Conservation (phyloP, 2,113 vertebrate genomes). For the Cromileptes altivelis region DNA sequence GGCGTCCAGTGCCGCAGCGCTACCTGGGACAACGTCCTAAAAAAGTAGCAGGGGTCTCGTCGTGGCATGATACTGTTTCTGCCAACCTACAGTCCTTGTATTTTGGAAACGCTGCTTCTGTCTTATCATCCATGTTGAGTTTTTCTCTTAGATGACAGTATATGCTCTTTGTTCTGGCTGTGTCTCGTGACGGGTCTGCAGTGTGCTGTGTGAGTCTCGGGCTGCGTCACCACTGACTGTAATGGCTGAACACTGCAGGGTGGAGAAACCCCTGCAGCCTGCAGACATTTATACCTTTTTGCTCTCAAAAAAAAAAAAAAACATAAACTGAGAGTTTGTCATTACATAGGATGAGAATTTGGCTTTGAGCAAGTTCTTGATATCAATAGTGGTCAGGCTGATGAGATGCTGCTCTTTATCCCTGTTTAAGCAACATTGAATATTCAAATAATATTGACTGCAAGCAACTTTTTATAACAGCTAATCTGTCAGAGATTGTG, state of each 20-base stretch:
- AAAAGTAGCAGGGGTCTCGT: background rate
- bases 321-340: background rate
- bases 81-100: background rate
- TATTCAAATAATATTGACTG: slow-evolving; percentile 2
- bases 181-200: slow-evolving; percentile 76
- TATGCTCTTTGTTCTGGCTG: slow-evolving; percentile 76
- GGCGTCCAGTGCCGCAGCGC: background rate
- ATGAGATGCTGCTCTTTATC: background rate
- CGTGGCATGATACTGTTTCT: slow-evolving; percentile 1
- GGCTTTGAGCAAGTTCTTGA: background rate
- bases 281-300: slow-evolving; percentile 44
- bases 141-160: slow-evolving; percentile 61
- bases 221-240: slow-evolving; percentile 78
- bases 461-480: background rate
- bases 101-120: slow-evolving; percentile 30
- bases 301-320: background rate
- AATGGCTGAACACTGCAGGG: slow-evolving; percentile 74
- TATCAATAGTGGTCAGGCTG: background rate
- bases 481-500: background rate
- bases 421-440: background rate
- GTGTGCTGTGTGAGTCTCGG: slow-evolving; percentile 72
- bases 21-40: background rate
- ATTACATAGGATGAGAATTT: background rate
- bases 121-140: slow-evolving; percentile 33
- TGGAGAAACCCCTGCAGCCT: slow-evolving; percentile 64